These are phyloP conservation scores for Pimpla rufipes DNA, from an alignment of 2,888 invertebrate species.

Conservation along the genomic window DNA sequence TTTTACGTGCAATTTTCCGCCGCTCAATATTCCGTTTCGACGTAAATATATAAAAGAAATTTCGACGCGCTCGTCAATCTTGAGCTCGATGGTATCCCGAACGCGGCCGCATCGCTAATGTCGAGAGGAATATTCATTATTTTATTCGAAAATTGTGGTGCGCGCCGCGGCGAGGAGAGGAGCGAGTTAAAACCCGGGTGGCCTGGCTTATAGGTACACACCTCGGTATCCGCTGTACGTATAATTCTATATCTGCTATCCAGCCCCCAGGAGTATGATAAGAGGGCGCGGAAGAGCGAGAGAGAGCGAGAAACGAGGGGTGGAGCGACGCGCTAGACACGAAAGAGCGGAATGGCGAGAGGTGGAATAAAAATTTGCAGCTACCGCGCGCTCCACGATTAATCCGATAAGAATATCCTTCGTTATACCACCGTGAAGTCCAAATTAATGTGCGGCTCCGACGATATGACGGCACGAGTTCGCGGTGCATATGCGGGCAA, in stretches of 20 bases:
- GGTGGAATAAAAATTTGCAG: constrained; percentile 63
- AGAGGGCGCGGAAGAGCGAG: constrained; percentile 13
- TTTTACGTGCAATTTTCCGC: neutral
- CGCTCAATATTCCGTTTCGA: neutral
- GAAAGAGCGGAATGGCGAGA: constrained; percentile 55
- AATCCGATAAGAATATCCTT: constrained; percentile 70
- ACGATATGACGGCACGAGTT: constrained; percentile 57
- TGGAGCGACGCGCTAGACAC: constrained; percentile 25
- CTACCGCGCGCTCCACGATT: constrained; percentile 50
- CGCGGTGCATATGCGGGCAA: no score
- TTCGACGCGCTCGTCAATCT: constrained; percentile 3
- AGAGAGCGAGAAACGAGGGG: neutral
- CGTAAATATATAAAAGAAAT: neutral
- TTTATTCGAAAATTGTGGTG: constrained; percentile 19
- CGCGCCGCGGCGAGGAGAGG: neutral
- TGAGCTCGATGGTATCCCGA: constrained; percentile 1
- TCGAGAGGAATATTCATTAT: constrained; percentile 41
- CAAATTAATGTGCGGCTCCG: constrained; percentile 64
- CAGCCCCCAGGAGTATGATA: constrained; percentile 46
- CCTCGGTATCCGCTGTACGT: constrained; percentile 7
- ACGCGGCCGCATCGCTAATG: constrained; percentile 7
- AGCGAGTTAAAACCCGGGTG: constrained; percentile 22
- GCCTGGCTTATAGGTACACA: constrained; percentile 24
- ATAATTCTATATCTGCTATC: constrained; percentile 20
- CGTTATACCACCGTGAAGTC: constrained; percentile 66